phyloP scores from a whole-genome alignment of 2,113 vertebrate genomes.

The Machaerirhynchus nigripectus region DNA sequence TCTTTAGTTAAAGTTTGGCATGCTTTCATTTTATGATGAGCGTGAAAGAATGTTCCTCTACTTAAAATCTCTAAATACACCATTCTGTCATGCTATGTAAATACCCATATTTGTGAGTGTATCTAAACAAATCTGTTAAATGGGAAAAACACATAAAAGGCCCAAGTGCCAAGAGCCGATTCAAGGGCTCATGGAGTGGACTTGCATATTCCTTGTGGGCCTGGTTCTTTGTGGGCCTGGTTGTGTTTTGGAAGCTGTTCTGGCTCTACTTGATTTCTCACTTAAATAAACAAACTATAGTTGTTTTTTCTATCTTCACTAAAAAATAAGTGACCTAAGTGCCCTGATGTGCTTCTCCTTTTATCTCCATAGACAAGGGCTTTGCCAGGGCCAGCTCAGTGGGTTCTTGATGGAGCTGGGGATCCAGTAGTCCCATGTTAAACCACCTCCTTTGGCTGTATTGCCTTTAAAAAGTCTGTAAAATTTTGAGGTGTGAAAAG shows the following conservation, averaged over 20 bases:
- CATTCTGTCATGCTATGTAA: neutral
- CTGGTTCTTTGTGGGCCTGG: neutral
- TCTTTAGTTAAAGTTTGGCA: neutral
- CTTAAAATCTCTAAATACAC: neutral
- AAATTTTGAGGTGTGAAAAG: neutral
- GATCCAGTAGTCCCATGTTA: neutral
- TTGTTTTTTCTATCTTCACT: neutral
- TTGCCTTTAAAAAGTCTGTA: neutral
- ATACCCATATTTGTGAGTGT: neutral
- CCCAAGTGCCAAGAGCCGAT: accelerated
- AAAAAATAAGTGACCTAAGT: neutral
- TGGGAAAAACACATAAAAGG: neutral
- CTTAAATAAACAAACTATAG: neutral
- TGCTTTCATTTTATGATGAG: neutral
- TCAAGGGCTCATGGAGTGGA: neutral
- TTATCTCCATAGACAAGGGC: neutral
- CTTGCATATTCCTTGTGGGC: neutral
- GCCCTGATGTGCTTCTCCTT: neutral
- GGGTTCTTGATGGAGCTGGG: neutral
- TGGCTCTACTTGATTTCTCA: neutral
- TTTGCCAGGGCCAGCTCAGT: neutral
- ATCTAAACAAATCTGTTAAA: slow-evolving; percentile 4
- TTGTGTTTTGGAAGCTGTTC: neutral
- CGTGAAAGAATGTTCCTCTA: neutral
- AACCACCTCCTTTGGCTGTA: neutral